These are phyloP conservation scores for Tenualosa ilisha DNA, from an alignment of 2,797 vertebrate species.

Conservation along the genomic window DNA sequence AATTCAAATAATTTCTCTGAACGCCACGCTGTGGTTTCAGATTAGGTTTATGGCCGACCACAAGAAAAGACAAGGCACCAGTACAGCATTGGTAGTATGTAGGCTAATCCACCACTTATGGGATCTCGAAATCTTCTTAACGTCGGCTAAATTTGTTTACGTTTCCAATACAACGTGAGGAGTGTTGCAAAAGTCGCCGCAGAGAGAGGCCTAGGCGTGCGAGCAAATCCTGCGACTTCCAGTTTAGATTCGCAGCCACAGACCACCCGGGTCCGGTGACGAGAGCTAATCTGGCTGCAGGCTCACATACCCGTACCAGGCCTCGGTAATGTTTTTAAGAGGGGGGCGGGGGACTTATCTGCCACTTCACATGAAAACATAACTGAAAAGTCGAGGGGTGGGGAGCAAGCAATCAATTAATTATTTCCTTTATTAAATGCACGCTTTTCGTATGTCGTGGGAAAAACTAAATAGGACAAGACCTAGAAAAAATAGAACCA, in stretches of 20 bases:
- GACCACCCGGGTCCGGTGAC: constrained; percentile 69
- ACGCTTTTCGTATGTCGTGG: background rate
- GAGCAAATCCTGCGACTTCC: constrained; percentile 69
- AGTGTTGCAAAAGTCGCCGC: constrained; percentile 48
- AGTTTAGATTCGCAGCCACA: constrained; percentile 66
- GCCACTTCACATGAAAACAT: constrained; percentile 9
- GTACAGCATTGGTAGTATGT: constrained; percentile 11
- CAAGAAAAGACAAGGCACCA: background rate
- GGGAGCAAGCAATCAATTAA: background rate
- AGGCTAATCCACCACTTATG: constrained; percentile 54
- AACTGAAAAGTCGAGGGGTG: constrained; percentile 2
- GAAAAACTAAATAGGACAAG: background rate
- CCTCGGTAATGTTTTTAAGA: constrained; percentile 58
- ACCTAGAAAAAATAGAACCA: background rate
- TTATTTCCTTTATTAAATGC: background rate
- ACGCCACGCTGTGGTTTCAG: background rate
- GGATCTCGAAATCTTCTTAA: constrained; percentile 50
- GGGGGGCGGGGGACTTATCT: constrained; percentile 35
- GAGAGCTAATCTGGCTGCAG: constrained; percentile 68
- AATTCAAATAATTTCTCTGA: constrained; percentile 6
- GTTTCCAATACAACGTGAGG: constrained; percentile 50
- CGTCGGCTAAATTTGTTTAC: constrained; percentile 71
- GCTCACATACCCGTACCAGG: constrained; percentile 60
- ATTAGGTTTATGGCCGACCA: constrained; percentile 8
- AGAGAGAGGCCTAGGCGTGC: constrained; percentile 63